Base-by-base conservation (phyloP, 2,888 invertebrate species). In the Acheta domesticus region DNA sequence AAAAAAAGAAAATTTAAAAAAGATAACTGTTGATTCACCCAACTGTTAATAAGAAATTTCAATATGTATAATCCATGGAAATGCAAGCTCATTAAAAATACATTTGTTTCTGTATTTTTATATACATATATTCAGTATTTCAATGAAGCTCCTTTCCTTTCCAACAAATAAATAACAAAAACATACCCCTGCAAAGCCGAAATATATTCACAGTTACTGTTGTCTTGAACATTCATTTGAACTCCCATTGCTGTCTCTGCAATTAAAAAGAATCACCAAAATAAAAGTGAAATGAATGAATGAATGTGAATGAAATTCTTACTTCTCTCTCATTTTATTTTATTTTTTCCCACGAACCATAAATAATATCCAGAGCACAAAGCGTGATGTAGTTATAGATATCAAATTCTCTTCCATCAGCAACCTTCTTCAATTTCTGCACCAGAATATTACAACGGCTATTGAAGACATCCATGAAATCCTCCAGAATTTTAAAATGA, bases 331-430 rank as follows among this genome's bases (percentile, higher is more conserved):
- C 14, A 62, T 23, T 23, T 23, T 23, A 23, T 36, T 36, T 8
- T 36, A 36, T 36, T 36, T 36, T 36, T 36, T 36, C 36, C 36
- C 5, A 36, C 36, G 8, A 36, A 92, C 93, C 93, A 84, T 92
- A 92, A 81, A 93, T 91, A 49, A 91, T 89, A 84, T 92, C 91
- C 1, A 94, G 88, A 1, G 93, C 90, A 84, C 91, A 91, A 8
- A 88, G 88, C 0, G 91, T 89, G 75, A 92, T 86, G n/a, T 90
- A 85, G 5, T 89, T 88, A 36, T 89, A 86, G 0, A 93, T 85
- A 83, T 92, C 89, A 79, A 90, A 88, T 50, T 86, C 84, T 1
- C 86, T 86, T 79, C 86, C 86, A 1, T 86, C 87, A 49, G 85
- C 83, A 80, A 85, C 84, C 50, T 86, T 85, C 79, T 85, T 83